Percentiles rank a stretch among this genome's conserved stretches.
phyloP scores from a whole-genome alignment of 2,797 vertebrate species.

The Aselliscus stoliczkanus region DNA sequence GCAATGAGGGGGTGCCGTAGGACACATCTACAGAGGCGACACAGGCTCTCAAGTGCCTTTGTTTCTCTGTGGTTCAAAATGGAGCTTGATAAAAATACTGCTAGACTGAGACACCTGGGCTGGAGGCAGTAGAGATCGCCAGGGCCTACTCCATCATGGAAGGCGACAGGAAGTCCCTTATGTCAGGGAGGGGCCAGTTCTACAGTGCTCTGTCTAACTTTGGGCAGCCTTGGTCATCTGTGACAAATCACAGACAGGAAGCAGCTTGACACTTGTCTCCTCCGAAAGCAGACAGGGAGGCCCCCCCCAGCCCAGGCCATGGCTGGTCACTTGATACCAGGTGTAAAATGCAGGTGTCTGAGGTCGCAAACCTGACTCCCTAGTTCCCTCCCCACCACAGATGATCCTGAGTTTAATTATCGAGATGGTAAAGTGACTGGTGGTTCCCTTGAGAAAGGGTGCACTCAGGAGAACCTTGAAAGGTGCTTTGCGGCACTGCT shows the following conservation, averaged over 20 bases:
- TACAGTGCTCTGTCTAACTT: fast-evolving
- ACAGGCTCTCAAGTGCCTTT: neutral
- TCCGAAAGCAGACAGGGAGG: neutral
- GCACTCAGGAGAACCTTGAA: neutral
- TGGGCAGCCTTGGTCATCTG: neutral
- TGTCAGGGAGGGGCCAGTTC: neutral
- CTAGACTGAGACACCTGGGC: neutral
- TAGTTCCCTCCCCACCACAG: neutral
- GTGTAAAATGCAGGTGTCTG: neutral
- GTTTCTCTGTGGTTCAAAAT: neutral
- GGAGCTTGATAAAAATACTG: neutral
- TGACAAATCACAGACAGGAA: neutral
- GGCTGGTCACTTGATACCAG: neutral
- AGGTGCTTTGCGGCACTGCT: neutral
- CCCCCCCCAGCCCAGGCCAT: neutral
- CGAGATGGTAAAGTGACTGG: neutral
- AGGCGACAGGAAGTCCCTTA: neutral
- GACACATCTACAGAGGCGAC: neutral
- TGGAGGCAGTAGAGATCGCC: neutral
- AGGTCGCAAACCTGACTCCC: neutral
- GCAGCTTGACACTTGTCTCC: neutral
- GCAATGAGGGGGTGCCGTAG: neutral
- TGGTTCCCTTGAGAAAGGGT: neutral
- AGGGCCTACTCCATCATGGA: neutral
- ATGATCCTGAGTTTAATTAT: neutral